Evolutionary conservation across 2,888 invertebrate genomes (phyloP), one percentile per base, ranked within the genome.

Genomic region (Amaurobius ferox): DNA sequence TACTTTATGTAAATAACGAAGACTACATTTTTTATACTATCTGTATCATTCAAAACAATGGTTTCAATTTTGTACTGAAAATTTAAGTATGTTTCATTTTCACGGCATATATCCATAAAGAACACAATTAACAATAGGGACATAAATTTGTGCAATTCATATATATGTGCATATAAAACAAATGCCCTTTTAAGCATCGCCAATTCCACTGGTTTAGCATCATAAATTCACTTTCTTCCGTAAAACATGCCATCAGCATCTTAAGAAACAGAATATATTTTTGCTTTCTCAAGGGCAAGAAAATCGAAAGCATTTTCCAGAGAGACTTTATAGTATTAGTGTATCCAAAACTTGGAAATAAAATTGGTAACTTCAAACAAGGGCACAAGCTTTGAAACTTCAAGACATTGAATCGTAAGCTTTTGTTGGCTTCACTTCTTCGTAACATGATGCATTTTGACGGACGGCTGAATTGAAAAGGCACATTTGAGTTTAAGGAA

Each of bases 401-500:
- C 55, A 55, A 55, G 55, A 55, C 55, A 55, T 55, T 55, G 55
- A 55, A 55, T 55, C 55, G 23, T 55, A 55, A 55, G 55, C 55
- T 23, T 55, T 55, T 55, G 55, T 23, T 55, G 23, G 55, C 19
- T 23, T 55, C 55, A 55, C 55, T 55, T 55, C 23, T 55, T 55
- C 23, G 55, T 55, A 55, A 55, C 23, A 55, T 55, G 55, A 55
- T 55, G 55, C 55, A 55, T 55, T 55, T 55, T 55, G 55, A 55
- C 55, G 55, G 55, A 55, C 55, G 23, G 55, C 55, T 55, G 61
- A 74, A 74, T 30, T 68, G 70, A 70, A 74, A 74, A 74, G 30
- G 62, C 29, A 62, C 68, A 74, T 81, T 70, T 32, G 19, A 40
- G 74, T 71, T 71, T 68, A 67, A 68, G 61, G 62, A 40, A 68